Percentiles rank a stretch among this genome's conserved stretches.
These are phyloP conservation scores for Cremastinae sp. DNA, from an alignment of 2,888 invertebrate genomes.

Conservation along the genomic window DNA sequence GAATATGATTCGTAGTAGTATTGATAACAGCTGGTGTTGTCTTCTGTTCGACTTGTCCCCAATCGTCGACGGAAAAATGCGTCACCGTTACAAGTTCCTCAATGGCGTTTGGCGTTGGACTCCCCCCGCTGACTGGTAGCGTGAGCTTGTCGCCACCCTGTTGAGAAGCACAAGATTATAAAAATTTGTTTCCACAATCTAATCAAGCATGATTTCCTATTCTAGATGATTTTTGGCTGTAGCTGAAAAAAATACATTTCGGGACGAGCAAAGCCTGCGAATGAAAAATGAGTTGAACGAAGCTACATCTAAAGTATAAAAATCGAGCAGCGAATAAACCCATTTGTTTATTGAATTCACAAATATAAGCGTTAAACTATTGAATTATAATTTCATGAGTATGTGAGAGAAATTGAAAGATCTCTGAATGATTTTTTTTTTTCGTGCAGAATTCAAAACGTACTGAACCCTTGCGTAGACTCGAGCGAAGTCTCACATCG, in stretches of 20 bases:
- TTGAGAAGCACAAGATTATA: background rate
- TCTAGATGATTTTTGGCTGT: slow-evolving; percentile 6
- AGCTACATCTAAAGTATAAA: background rate
- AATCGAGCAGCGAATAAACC: background rate
- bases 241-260: background rate
- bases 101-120: slow-evolving; percentile 64
- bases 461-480: slow-evolving; percentile 29
- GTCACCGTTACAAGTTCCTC: slow-evolving; percentile 84
- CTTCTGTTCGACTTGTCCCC: slow-evolving; percentile 81
- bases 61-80: slow-evolving; percentile 81
- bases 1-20: slow-evolving; percentile 75
- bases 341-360: too few relatives aligned
- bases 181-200: slow-evolving; percentile 6
- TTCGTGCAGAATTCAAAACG: slow-evolving; percentile 24
- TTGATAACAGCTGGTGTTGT: slow-evolving; percentile 76
- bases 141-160: slow-evolving; percentile 88
- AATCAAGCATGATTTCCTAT: slow-evolving; percentile 17
- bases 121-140: slow-evolving; percentile 83
- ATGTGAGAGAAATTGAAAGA: background rate
- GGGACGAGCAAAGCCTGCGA: background rate
- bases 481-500: slow-evolving; percentile 31
- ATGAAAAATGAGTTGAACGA: background rate
- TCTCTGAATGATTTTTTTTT: background rate
- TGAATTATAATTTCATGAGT: slow-evolving; percentile 4
- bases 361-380: background rate